Base-by-base conservation (phyloP, 1,140 invertebrate species). In the Rhizoglyphus robini region DNA sequence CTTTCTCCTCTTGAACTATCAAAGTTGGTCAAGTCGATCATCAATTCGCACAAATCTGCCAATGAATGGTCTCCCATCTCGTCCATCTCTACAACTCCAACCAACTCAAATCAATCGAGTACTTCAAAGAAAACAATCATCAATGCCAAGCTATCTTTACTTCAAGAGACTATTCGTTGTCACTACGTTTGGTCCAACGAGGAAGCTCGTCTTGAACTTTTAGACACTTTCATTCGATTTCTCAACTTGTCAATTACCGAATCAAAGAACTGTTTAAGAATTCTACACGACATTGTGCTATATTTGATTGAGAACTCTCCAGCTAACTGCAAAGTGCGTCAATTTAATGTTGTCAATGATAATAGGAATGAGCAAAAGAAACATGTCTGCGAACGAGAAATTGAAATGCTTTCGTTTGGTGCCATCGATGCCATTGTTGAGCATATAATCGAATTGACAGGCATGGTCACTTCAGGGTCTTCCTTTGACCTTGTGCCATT, bases 201-300 rank as follows among this genome's bases (percentile, higher is more conserved):
- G 3, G 82, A 70, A 41, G 68, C 65, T 32, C 41, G 48, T 62
- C 34, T 81, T 87, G 54, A 86, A 66, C 78, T 91, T 1, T 75
- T 91, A 3, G 81, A 83, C n/a, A 87, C 74, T 15, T 77, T 77
- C 69, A 67, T 73, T 74, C 38, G 67, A 60, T 89, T 96, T 71
- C 75, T 96, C 13, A 82, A 88, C 11, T 80, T 85, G 15, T 87
- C 95, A 74, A 77, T 97, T 11, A 18, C n/a, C 15, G 41, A 64
- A 23, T 60, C 58, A 4, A 64, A 34, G 18, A 20, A 51, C 15
- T 31, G 23, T 2, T 27, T 64, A 34, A 31, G 15, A 23, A 64
- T 64, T 27, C 63, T 64, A 8, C 41, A 30, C 15, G 41, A 51
- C 27, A 57, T 64, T n/a, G n/a, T 64, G 18, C 3, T 51, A 18